Percentiles rank a stretch among this genome's conserved stretches.
These are phyloP conservation scores for Zaprionus ornatus DNA, from an alignment of 1,140 invertebrate genomes.

Conservation along the genomic window DNA sequence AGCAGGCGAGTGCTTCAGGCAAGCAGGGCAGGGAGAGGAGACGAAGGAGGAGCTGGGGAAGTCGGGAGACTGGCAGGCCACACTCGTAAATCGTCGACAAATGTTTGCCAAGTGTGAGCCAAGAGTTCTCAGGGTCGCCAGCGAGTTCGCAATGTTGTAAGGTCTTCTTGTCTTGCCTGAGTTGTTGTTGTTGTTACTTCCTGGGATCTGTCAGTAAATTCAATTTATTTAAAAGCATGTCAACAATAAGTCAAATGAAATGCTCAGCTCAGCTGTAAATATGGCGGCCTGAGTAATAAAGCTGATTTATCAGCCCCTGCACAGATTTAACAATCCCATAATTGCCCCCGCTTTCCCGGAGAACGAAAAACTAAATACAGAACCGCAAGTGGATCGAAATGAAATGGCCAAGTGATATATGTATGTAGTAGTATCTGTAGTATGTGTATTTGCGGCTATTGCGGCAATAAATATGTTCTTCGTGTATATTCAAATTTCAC, in stretches of 20 bases:
- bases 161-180: constrained; percentile 1
- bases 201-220: constrained; percentile 53
- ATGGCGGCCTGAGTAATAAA: constrained; percentile 58
- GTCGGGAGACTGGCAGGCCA: not conserved
- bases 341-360: constrained; percentile 17
- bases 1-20: not conserved
- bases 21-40: not conserved
- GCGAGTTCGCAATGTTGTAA: constrained; percentile 13
- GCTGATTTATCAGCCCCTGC: constrained; percentile 56
- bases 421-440: constrained; percentile 5
- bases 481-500: constrained; percentile 51
- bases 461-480: constrained; percentile 45
- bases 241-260: constrained; percentile 72
- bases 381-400: constrained; percentile 25
- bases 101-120: constrained; percentile 48
- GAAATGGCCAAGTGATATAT: constrained; percentile 41
- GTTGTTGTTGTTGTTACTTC: constrained; percentile 15
- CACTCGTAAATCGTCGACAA: constrained; percentile 62
- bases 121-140: constrained; percentile 16
- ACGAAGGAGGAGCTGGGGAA: not conserved
- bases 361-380: constrained; percentile 30
- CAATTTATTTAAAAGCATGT: constrained; percentile 73
- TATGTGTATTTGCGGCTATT: constrained; percentile 48
- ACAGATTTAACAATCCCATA: constrained; percentile 59
- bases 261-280: constrained; percentile 62